Evolutionary conservation across 2,888 invertebrate species (phyloP).

Genomic region (Pristionchus japonicus): DNA sequence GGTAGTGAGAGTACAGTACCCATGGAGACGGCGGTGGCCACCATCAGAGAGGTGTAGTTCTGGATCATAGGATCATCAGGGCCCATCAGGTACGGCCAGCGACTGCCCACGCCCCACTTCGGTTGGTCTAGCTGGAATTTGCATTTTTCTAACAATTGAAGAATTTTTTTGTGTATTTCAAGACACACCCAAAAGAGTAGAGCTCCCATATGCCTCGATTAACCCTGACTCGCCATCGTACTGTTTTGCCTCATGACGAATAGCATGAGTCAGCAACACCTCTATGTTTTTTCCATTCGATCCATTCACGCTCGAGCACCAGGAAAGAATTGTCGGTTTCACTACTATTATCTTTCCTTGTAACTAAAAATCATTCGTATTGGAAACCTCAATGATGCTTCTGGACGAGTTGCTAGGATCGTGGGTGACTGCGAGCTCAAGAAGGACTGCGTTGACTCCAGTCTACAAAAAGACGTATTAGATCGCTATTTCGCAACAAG

Average conservation of each 20-base stretch:
- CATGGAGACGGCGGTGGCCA: constrained; percentile 61
- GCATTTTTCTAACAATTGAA: too few relatives aligned
- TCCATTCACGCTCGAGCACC: not conserved
- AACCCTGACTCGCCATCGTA: not conserved
- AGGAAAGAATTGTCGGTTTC: too few relatives aligned
- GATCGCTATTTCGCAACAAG: too few relatives aligned
- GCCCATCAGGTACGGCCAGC: constrained; percentile 69
- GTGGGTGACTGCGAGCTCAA: constrained; percentile 71
- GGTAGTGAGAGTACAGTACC: constrained; percentile 46
- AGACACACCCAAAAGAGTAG: too few relatives aligned
- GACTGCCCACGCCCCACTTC: constrained; percentile 70
- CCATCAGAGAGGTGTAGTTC: constrained; percentile 71
- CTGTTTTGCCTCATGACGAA: not conserved
- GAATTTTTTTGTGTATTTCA: too few relatives aligned
- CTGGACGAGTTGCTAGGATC: constrained; percentile 71
- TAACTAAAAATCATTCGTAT: too few relatives aligned
- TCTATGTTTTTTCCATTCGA: not conserved
- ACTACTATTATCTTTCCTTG: too few relatives aligned
- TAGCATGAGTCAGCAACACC: not conserved
- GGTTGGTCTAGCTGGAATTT: constrained; percentile 69
- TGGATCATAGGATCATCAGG: constrained; percentile 68
- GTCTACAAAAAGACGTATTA: constrained; percentile 50
- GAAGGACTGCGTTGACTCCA: constrained; percentile 69
- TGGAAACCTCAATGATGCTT: constrained; percentile 64
- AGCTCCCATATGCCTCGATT: too few relatives aligned